Evolutionary conservation across 2,888 invertebrate species (phyloP).

Genomic region (Lymantria dispar): DNA sequence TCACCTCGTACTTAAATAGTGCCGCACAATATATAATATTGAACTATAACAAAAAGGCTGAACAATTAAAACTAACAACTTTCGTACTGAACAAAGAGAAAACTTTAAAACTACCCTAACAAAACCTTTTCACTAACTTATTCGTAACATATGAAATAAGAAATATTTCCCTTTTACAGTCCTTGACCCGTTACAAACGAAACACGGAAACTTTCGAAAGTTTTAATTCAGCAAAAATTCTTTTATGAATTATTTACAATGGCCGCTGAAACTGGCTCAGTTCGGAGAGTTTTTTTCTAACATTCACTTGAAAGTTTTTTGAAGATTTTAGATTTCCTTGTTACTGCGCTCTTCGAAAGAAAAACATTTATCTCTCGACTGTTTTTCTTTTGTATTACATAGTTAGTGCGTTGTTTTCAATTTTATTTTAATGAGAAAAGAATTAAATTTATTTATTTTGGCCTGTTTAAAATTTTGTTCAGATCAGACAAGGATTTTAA

Average conservation of each 20-base stretch:
- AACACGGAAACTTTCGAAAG: slow-evolving; percentile 27
- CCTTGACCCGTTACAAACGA: slow-evolving; percentile 29
- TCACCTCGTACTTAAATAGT: too few relatives aligned
- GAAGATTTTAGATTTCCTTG: slow-evolving; percentile 18
- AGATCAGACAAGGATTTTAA: too few relatives aligned
- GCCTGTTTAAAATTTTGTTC: too few relatives aligned
- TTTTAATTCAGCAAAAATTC: slow-evolving; percentile 36
- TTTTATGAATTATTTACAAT: slow-evolving; percentile 37
- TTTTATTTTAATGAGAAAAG: not conserved
- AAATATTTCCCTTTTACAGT: slow-evolving; percentile 14
- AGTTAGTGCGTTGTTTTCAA: not conserved
- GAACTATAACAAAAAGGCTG: too few relatives aligned
- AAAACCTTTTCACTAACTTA: slow-evolving; percentile 1
- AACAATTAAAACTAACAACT: too few relatives aligned
- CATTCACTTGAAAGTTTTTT: slow-evolving; percentile 14
- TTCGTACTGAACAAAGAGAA: not conserved
- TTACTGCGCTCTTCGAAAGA: slow-evolving; percentile 8
- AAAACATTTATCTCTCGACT: slow-evolving; percentile 5
- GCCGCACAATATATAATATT: too few relatives aligned
- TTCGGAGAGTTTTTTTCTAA: slow-evolving; percentile 23
- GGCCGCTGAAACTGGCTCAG: slow-evolving; percentile 10
- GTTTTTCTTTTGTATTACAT: slow-evolving; percentile 1
- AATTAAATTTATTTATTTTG: not conserved
- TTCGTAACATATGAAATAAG: slow-evolving; percentile 4
- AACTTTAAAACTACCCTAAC: not conserved